Evolutionary conservation across 2,797 vertebrate genomes (phyloP).

Genomic region (Lateolabrax maculatus): DNA sequence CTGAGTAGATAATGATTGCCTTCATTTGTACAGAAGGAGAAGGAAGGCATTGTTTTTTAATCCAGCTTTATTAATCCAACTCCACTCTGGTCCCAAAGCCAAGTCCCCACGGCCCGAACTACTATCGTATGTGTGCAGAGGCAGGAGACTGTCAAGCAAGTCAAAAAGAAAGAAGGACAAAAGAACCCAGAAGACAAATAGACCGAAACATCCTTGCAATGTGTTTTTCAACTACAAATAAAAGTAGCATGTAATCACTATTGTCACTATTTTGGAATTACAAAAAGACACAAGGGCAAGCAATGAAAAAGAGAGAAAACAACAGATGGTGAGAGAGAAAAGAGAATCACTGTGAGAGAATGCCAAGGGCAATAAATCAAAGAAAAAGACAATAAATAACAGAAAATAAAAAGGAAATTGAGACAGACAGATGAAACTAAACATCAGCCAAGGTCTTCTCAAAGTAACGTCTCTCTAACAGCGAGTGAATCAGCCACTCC

Average conservation of each 20-base stretch:
- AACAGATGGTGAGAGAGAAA: constrained; percentile 48
- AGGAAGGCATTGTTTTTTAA: no score
- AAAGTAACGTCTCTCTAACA: constrained; percentile 35
- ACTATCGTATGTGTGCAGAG: not conserved
- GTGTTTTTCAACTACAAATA: not conserved
- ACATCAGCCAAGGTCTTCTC: constrained; percentile 51
- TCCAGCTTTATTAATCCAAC: no score
- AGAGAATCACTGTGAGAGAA: not conserved
- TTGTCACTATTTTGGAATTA: constrained; percentile 8
- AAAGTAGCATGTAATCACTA: constrained; percentile 7
- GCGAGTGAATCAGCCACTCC: constrained; percentile 6
- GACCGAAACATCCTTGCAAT: not conserved
- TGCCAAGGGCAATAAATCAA: constrained; percentile 48
- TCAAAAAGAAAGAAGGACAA: not conserved
- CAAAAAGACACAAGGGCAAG: constrained; percentile 27
- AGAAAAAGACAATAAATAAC: constrained; percentile 28
- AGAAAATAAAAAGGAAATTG: constrained; percentile 13
- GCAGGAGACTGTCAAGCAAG: not conserved
- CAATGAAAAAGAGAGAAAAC: constrained; percentile 24
- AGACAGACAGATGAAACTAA: constrained; percentile 36
- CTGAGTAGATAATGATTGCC: not conserved
- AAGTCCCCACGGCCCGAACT: no score
- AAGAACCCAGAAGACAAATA: not conserved
- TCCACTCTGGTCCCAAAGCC: no score
- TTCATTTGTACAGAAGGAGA: not conserved